Conservation (phyloP, 2,797 vertebrate species). For the Esox masquinongy region DNA sequence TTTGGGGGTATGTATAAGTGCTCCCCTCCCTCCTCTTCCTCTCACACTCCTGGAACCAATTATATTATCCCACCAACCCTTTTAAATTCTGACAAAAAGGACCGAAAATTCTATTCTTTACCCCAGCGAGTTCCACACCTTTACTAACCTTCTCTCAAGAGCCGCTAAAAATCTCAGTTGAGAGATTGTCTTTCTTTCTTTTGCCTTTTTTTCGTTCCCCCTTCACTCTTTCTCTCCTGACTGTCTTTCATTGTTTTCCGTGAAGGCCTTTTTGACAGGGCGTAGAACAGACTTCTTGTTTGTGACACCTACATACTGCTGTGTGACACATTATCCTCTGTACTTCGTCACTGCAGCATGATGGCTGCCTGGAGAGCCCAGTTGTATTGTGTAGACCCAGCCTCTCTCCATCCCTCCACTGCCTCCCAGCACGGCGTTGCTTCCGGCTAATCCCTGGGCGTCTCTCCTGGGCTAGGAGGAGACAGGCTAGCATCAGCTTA, state of each 20-base stretch:
- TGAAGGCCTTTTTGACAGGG: slow-evolving; percentile 54
- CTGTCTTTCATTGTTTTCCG: slow-evolving; percentile 51
- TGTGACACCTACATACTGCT: slow-evolving; percentile 57
- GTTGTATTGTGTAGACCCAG: slow-evolving; percentile 60
- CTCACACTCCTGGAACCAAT: slow-evolving; percentile 74
- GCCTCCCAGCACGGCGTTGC: slow-evolving; percentile 53
- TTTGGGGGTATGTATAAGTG: slow-evolving; percentile 60
- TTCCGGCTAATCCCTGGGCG: slow-evolving; percentile 70
- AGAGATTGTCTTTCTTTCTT: slow-evolving; percentile 54
- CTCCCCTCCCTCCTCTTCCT: slow-evolving; percentile 62
- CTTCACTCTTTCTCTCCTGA: slow-evolving; percentile 23
- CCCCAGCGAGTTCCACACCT: slow-evolving; percentile 62
- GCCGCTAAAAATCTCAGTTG: slow-evolving; percentile 55
- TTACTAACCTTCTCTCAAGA: slow-evolving; percentile 47
- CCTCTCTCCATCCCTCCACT: slow-evolving; percentile 62
- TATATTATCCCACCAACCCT: slow-evolving; percentile 64
- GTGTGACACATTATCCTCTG: slow-evolving; percentile 68
- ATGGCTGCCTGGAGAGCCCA: slow-evolving; percentile 57
- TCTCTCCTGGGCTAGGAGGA: slow-evolving; percentile 61
- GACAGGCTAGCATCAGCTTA: slow-evolving; percentile 62
- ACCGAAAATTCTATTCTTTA: slow-evolving; percentile 56
- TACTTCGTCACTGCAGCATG: slow-evolving; percentile 62
- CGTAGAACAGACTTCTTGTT: slow-evolving; percentile 63
- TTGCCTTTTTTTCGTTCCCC: slow-evolving; percentile 33
- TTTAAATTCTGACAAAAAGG: slow-evolving; percentile 57